Evolutionary conservation across 2,113 vertebrate species (phyloP), one percentile per base, ranked within the genome.

Genomic region (Sorex araneus): DNA sequence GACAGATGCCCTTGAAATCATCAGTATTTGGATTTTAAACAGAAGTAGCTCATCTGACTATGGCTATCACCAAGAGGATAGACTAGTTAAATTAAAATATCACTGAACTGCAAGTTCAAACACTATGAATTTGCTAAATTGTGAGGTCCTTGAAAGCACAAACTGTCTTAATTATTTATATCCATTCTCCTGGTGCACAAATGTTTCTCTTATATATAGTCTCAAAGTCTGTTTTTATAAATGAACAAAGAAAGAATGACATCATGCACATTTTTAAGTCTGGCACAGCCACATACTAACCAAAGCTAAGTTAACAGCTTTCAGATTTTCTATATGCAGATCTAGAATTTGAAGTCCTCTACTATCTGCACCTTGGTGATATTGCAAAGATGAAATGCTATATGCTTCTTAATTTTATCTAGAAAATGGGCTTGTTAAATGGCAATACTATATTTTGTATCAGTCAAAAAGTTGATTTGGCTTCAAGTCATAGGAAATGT

Each of bases 131-230:
- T 86, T 76, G 79, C 16, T 86, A 76, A 36, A 84, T 67, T 91
- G 7, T 84, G 57, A 79, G 66, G 89, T 90, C 71, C 30, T 79
- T 45, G 13, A 74, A 71, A 92, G 74, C 76, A 81, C 69, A 92
- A 15, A 73, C 28, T 89, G 50, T 83, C 66, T 70, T 60, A 74
- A 88, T 90, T 90, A 84, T 90, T 83, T 89, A 93, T 84, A 85
- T 93, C 78, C 36, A 95, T 83, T 12, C 75, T 64, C 6, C 36
- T 82, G 18, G 16, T 71, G 16, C 36, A 83, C 67, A 84, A 69
- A 78, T 93, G 70, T 67, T 96, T 87, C 84, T 19, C 71, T 93
- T 87, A 77, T 67, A 57, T 78, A 83, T 30, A 25, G 28, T 30
- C 9, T 80, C 36, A 80, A 69, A 89, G 28, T 80, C 54, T 92